Evolutionary conservation across 2,888 invertebrate genomes (phyloP).

Genomic region (Eristalis pertinax): DNA sequence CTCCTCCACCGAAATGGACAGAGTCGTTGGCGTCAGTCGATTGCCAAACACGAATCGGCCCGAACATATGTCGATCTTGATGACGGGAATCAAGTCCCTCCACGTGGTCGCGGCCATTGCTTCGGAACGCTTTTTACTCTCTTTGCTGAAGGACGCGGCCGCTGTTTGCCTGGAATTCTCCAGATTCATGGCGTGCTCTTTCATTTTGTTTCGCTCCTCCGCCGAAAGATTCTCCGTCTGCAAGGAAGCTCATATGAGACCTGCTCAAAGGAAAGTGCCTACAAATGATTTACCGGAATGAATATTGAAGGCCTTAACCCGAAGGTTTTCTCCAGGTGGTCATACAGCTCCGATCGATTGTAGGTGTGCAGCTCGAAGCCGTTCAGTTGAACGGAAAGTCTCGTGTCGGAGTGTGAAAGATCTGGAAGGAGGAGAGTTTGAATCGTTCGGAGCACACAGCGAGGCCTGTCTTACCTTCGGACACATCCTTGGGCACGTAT

Average conservation of each 20-base stretch:
- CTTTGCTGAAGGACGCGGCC: conserved; percentile 79
- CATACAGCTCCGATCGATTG: conserved; percentile 94
- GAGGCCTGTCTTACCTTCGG: conserved; percentile 87
- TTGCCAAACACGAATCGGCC: conserved; percentile 98
- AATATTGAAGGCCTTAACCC: conserved; percentile 91
- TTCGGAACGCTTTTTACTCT: conserved; percentile 85
- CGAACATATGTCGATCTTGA: conserved; percentile 95
- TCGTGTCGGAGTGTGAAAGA: conserved; percentile 96
- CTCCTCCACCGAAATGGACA: conserved; percentile 96
- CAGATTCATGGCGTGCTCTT: conserved; percentile 84
- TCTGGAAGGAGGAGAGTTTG: conserved; percentile 84
- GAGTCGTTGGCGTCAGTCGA: conserved; percentile 94
- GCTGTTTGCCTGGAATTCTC: conserved; percentile 84
- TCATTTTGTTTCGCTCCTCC: conserved; percentile 83
- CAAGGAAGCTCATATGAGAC: neutral
- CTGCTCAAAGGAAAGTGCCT: neutral
- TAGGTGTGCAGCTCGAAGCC: conserved; percentile 97
- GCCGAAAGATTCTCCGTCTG: conserved; percentile 83
- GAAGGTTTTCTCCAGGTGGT: conserved; percentile 92
- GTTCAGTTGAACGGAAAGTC: conserved; percentile 94
- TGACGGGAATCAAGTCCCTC: conserved; percentile 97
- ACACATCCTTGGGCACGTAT: conserved; percentile 96
- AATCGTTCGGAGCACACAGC: neutral
- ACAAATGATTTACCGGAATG: conserved; percentile 79
- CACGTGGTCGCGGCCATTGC: conserved; percentile 94